A percentile compares a stretch with the other conserved stretches of the same genome.
phyloP scores from a whole-genome alignment of 2,113 vertebrate genomes.

The Xyrauchen texanus region DNA sequence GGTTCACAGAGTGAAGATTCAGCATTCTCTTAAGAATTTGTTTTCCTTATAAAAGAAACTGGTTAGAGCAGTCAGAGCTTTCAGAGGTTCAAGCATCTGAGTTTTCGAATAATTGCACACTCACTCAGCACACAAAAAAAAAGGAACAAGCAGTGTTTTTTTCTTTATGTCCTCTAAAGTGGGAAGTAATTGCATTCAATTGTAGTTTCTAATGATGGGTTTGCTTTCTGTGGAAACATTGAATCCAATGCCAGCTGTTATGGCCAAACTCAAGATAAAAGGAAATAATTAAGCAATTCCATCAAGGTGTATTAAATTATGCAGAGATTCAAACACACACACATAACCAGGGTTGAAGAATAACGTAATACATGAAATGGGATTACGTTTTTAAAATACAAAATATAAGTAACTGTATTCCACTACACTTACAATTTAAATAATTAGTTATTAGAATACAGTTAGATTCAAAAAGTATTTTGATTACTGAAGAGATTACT shows the following conservation, averaged over 20 bases:
- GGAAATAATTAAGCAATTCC: slow-evolving; percentile 61
- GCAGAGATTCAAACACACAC: slow-evolving; percentile 17
- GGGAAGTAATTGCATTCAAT: slow-evolving; percentile 52
- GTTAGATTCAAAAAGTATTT: no score
- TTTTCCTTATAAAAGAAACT: slow-evolving; percentile 16
- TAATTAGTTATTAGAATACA: no score
- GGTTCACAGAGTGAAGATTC: neutral
- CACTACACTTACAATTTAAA: no score
- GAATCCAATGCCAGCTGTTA: slow-evolving; percentile 39
- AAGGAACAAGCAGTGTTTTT: slow-evolving; percentile 32
- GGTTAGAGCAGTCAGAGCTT: slow-evolving; percentile 3
- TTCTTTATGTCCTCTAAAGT: slow-evolving; percentile 33
- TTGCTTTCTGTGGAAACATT: slow-evolving; percentile 25
- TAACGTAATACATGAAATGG: no score
- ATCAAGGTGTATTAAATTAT: slow-evolving; percentile 33
- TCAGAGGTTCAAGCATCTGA: slow-evolving; percentile 30
- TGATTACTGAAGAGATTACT: no score
- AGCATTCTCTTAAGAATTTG: neutral
- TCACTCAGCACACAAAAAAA: slow-evolving; percentile 5
- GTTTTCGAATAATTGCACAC: slow-evolving; percentile 31
- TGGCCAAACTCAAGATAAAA: slow-evolving; percentile 54
- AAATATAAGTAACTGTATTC: no score
- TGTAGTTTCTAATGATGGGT: slow-evolving; percentile 44
- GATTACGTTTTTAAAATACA: no score
- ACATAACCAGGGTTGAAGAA: no score